Evolutionary conservation across 2,113 vertebrate species (phyloP), one percentile per base, ranked within the genome.

Genomic region (Rhea americana): DNA sequence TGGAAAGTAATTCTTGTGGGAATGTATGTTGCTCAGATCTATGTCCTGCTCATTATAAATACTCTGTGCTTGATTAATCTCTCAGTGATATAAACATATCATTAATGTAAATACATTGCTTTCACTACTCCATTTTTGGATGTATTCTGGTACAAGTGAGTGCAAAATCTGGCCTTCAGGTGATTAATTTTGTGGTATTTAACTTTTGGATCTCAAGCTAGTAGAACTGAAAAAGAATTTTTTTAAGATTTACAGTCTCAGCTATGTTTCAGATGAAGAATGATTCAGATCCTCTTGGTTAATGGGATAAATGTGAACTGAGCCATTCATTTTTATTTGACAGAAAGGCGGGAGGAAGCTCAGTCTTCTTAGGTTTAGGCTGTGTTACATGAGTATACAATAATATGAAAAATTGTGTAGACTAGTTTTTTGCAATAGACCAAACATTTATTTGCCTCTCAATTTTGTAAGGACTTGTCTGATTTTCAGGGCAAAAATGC

Each of bases 391-490:
- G 28, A 81, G 13, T 61, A 26, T n/a, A 11, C 19, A 90, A 48
- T 30, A 68, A 14, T 35, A 84, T 7, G 28, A 89, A 91, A 81
- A 67, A 28, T 25, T 82, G 66, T 82, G 66, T 90, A 90, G 83
- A 84, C 77, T 47, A 66, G 48, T 61, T 84, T 37, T 65, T 93
- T 93, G 28, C 32, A 68, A 56, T 43, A 92, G 90, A 84, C 77
- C 77, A 96, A 95, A 92, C 65, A 93, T 92, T 95, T 94, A 84
- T 90, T 93, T 91, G 24, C 56, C 35, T 86, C 13, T 78, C 39
- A 41, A 21, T 30, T 32, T 21, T 79, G 48, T 94, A 95, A 93
- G 48, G 35, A 90, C 83, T 91, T 78, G 13, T 86, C 68, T 90
- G 39, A 9, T 84, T 93, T 93, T 84, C 8, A 5, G 53, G 14